phyloP scores from a whole-genome alignment of 2,113 vertebrate species.

The Menura novaehollandiae region DNA sequence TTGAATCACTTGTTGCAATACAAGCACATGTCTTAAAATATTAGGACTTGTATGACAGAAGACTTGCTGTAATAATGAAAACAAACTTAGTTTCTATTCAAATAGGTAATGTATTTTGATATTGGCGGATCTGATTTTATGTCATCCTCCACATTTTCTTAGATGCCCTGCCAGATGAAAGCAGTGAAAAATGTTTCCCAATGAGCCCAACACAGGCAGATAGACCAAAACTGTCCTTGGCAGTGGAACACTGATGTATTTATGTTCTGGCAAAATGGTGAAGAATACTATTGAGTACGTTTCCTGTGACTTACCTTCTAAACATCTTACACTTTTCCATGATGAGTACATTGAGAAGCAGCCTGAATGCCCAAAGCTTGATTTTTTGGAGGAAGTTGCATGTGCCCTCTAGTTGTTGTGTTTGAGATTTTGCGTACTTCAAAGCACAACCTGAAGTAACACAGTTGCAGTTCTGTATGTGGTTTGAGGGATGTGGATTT shows the following conservation, averaged over 20 bases:
- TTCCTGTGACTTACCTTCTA: neutral
- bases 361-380: neutral
- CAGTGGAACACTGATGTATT: neutral
- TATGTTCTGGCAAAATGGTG: neutral
- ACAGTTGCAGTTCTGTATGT: neutral
- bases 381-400: neutral
- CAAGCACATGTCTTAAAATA: neutral
- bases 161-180: neutral
- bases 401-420: neutral
- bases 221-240: neutral
- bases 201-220: neutral
- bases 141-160: neutral
- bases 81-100: neutral
- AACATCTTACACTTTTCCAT: neutral
- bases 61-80: neutral
- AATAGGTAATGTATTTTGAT: neutral
- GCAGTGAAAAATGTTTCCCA: neutral
- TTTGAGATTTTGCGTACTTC: neutral
- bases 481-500: neutral
- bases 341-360: neutral
- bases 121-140: neutral
- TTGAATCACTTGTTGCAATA: neutral
- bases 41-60: neutral
- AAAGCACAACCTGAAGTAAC: neutral
- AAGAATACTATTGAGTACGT: neutral